These are phyloP conservation scores for Pyrgilauda ruficollis DNA, from an alignment of 2,113 vertebrate genomes.

Conservation along the genomic window DNA sequence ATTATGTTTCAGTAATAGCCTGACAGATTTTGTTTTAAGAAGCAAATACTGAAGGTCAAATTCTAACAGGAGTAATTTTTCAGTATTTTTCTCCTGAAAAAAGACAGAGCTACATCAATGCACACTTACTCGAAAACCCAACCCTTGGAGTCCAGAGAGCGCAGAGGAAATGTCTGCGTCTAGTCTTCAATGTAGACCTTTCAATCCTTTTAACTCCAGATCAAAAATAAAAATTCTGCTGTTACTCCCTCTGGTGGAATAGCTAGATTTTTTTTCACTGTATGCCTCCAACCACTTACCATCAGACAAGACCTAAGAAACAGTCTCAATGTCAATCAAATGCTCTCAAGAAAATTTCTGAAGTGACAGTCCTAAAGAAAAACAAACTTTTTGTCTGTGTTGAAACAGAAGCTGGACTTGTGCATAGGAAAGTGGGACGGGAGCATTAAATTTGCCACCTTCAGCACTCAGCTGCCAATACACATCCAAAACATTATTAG, in stretches of 20 bases:
- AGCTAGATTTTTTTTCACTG: not conserved
- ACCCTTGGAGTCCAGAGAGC: not conserved
- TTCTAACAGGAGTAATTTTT: not conserved
- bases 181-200: not conserved
- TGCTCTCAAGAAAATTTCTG: not conserved
- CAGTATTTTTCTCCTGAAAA: not conserved
- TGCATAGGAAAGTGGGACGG: not conserved
- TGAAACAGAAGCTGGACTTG: not conserved
- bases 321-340: not conserved
- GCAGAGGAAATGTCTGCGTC: not conserved
- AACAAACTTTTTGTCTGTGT: not conserved
- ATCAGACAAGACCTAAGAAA: not conserved
- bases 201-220: not conserved
- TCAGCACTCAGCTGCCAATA: not conserved
- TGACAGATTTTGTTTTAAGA: not conserved
- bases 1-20: not conserved
- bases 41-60: not conserved
- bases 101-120: not conserved
- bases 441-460: not conserved
- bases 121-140: not conserved
- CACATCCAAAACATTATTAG: not conserved
- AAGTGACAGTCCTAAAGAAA: not conserved
- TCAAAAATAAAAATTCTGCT: not conserved
- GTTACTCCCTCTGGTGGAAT: slow-evolving; percentile 37
- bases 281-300: not conserved